These are phyloP conservation scores for Rambutsinella grinnellia DNA, from an alignment of 2,888 invertebrate genomes.

Conservation along the genomic window DNA sequence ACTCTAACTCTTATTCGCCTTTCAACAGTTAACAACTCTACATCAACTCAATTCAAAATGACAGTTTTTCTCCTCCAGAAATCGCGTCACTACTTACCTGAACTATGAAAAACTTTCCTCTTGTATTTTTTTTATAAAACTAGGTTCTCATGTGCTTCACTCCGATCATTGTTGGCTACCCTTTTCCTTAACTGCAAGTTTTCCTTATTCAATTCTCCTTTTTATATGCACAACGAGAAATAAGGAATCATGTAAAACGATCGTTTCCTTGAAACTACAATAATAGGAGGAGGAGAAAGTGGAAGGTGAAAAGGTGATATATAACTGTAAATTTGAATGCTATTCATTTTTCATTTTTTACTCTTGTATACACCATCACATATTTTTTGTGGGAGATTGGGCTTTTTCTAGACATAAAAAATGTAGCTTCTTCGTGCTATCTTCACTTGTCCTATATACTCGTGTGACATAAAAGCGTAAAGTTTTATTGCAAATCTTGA, in stretches of 20 bases:
- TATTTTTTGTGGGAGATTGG: too few species aligned
- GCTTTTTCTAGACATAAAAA: too few species aligned
- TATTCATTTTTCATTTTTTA: too few species aligned
- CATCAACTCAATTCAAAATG: slow-evolving; percentile 53
- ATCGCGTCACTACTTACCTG: slow-evolving; percentile 50
- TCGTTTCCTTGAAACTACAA: background rate
- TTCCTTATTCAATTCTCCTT: background rate
- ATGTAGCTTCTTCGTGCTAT: too few species aligned
- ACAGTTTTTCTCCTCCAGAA: slow-evolving; percentile 43
- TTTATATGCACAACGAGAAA: background rate
- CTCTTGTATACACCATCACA: too few species aligned
- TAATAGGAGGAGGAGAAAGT: background rate
- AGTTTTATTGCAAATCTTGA: too few species aligned
- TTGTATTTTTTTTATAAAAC: too few species aligned
- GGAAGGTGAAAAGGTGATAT: background rate
- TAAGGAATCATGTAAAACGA: background rate
- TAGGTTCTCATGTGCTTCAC: too few species aligned
- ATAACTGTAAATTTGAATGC: too few species aligned
- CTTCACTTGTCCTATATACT: too few species aligned
- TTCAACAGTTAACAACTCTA: slow-evolving; percentile 53
- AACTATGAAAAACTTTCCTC: slow-evolving; percentile 34
- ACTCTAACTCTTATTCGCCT: slow-evolving; percentile 48
- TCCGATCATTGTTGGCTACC: too few species aligned
- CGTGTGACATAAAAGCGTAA: too few species aligned
- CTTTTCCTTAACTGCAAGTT: background rate